These are phyloP conservation scores for Ennomos erosarius DNA, from an alignment of 2,888 invertebrate genomes.

Conservation along the genomic window DNA sequence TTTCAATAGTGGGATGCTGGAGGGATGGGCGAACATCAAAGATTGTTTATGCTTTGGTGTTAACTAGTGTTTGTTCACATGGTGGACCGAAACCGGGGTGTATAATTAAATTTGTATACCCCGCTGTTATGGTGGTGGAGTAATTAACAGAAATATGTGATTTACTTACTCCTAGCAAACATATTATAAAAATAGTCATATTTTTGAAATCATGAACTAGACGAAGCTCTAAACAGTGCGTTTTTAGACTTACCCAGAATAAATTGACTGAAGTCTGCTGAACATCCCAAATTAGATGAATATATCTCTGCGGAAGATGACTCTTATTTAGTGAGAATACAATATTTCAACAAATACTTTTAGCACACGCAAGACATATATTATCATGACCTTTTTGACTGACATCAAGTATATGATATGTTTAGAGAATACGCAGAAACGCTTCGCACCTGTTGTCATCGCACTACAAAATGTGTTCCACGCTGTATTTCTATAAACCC, in stretches of 20 bases:
- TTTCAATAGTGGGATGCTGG: slow-evolving; percentile 8
- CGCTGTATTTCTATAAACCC: slow-evolving; percentile 2
- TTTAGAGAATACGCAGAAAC: slow-evolving; percentile 10
- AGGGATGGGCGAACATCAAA: slow-evolving; percentile 19
- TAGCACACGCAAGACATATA: slow-evolving; percentile 11
- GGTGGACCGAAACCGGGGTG: slow-evolving; percentile 6
- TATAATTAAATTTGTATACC: no score
- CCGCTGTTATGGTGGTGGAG: no score
- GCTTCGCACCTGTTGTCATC: slow-evolving; percentile 15
- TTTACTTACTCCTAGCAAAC: no score
- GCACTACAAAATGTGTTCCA: slow-evolving; percentile 1
- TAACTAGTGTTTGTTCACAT: slow-evolving; percentile 6
- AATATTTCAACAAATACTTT: slow-evolving; percentile 7
- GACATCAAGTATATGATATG: slow-evolving; percentile 13
- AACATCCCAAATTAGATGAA: neutral
- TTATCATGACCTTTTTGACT: slow-evolving; percentile 8
- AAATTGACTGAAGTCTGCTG: no score
- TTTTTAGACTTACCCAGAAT: no score
- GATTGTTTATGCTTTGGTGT: slow-evolving; percentile 21
- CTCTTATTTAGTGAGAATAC: neutral
- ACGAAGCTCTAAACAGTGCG: no score
- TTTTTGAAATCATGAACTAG: no score
- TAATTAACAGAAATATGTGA: no score
- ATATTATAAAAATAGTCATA: no score
- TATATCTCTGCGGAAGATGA: neutral